A percentile compares a stretch with the other conserved stretches of the same genome.
These are phyloP conservation scores for Xestia sexstrigata DNA, from an alignment of 2,888 invertebrate species.

Conservation along the genomic window DNA sequence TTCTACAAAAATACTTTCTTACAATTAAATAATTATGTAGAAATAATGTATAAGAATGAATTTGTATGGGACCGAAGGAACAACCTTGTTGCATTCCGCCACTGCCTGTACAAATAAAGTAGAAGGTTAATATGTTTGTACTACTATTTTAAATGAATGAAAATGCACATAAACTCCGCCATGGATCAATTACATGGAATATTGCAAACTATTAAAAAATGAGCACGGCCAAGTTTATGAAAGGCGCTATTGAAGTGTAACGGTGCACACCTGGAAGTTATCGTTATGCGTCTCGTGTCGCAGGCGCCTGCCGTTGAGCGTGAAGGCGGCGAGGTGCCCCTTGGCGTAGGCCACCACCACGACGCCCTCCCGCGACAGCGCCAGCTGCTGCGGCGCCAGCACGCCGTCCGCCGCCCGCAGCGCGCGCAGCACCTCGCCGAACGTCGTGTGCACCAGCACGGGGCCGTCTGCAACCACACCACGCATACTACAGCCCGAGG, in stretches of 20 bases:
- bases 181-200: not conserved
- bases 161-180: not conserved
- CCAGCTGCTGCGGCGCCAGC: slow-evolving; percentile 95
- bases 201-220: not conserved
- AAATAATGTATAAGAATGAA: not conserved
- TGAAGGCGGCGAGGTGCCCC: slow-evolving; percentile 98
- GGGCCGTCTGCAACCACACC: slow-evolving; percentile 97
- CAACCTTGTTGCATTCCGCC: slow-evolving; percentile 27
- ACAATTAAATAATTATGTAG: not conserved
- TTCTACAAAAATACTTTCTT: not conserved
- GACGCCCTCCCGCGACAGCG: slow-evolving; percentile 98
- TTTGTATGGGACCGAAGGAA: not conserved
- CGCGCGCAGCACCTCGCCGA: slow-evolving; percentile 98
- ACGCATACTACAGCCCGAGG: too few relatives aligned
- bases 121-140: not conserved
- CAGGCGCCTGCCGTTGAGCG: slow-evolving; percentile 97
- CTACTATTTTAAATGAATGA: not conserved
- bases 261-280: slow-evolving; percentile 94
- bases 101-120: not conserved
- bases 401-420: slow-evolving; percentile 94
- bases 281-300: slow-evolving; percentile 98
- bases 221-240: not conserved
- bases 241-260: slow-evolving; percentile 4
- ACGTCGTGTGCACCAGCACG: slow-evolving; percentile 99
- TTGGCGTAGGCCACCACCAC: slow-evolving; percentile 98